Evolutionary conservation across 2,888 invertebrate genomes (phyloP).

Genomic region (Blera fallax): DNA sequence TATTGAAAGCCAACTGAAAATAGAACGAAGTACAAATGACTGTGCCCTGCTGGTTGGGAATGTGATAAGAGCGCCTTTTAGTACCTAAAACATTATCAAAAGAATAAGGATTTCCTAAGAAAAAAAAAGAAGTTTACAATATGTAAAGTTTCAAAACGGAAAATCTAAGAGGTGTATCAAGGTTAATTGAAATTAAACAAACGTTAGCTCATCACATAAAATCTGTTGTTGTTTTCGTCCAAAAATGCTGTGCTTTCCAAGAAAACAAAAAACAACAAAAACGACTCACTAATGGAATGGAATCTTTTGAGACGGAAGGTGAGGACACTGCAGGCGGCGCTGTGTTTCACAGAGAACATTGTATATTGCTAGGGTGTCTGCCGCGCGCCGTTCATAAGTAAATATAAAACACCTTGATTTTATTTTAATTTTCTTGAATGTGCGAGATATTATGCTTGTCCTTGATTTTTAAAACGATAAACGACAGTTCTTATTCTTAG

Average conservation of each 20-base stretch:
- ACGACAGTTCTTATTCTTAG: slow-evolving; percentile 51
- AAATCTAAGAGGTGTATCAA: slow-evolving; percentile 2
- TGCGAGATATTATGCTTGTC: slow-evolving; percentile 36
- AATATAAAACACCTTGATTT: slow-evolving; percentile 72
- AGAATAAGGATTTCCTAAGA: not conserved
- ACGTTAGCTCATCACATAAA: not conserved
- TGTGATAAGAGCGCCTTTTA: slow-evolving; percentile 34
- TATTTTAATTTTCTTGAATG: slow-evolving; percentile 67
- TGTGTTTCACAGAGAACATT: slow-evolving; percentile 18
- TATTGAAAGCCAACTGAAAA: slow-evolving; percentile 66
- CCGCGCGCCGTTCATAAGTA: slow-evolving; percentile 41
- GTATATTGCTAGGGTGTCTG: slow-evolving; percentile 36
- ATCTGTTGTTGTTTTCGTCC: slow-evolving; percentile 41
- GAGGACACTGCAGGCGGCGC: slow-evolving; percentile 31
- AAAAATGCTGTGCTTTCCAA: slow-evolving; percentile 42
- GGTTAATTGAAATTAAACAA: slow-evolving; percentile 12
- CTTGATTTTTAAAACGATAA: slow-evolving; percentile 63
- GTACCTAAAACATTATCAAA: not conserved
- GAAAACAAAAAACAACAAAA: not conserved
- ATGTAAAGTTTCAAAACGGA: not conserved
- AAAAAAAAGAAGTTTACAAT: not conserved
- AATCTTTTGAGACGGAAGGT: slow-evolving; percentile 24
- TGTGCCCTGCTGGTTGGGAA: not conserved
- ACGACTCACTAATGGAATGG: slow-evolving; percentile 1
- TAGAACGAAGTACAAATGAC: slow-evolving; percentile 34